Evolutionary conservation across 35 echinoderm and acorn worm species (phyloP).

Genomic region (Ophiothrix spiculata): DNA sequence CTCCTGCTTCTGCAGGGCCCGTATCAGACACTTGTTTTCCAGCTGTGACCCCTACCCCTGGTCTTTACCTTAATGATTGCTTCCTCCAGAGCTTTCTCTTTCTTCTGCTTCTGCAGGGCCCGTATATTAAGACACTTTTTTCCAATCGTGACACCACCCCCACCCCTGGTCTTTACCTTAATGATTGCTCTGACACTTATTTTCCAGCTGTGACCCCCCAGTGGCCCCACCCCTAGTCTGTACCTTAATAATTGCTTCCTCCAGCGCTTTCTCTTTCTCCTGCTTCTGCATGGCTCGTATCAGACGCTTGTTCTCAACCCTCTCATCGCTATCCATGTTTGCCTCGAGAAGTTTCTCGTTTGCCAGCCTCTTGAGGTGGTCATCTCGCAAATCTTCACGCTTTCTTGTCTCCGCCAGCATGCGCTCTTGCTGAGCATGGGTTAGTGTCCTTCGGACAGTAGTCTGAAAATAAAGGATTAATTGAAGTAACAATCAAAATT

Average conservation of each 20-base stretch:
- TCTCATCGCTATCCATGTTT: conserved; percentile 98
- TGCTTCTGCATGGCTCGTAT: conserved; percentile 71
- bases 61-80: conserved; percentile 17
- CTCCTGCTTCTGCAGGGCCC: conserved; percentile 67
- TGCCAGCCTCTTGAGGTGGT: conserved; percentile 74
- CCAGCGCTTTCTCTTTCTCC: conserved; percentile 60
- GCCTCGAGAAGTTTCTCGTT: conserved; percentile 86
- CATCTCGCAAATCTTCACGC: conserved; percentile 74
- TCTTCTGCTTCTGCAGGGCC: conserved; percentile 62
- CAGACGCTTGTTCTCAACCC: conserved; percentile 83
- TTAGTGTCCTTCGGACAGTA: conserved; percentile 81
- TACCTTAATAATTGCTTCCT: conserved; percentile 45
- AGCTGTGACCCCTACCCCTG: too few relatives aligned
- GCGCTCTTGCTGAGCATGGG: conserved; percentile 90
- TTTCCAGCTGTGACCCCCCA: too few relatives aligned
- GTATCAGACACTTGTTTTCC: conserved; percentile 76
- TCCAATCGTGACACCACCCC: too few relatives aligned
- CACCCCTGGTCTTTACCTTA: not conserved
- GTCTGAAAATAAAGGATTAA: conserved; percentile 38
- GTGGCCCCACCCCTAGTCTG: not conserved
- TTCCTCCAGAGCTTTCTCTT: conserved; percentile 71
- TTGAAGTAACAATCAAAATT: too few relatives aligned
- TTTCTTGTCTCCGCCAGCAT: conserved; percentile 75
- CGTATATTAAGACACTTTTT: conserved; percentile 75
- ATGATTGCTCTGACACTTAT: conserved; percentile 61